A percentile compares a stretch with the other conserved stretches of the same genome.
Conservation (phyloP, 2,888 invertebrate species). For the Cephus pygmeus region DNA sequence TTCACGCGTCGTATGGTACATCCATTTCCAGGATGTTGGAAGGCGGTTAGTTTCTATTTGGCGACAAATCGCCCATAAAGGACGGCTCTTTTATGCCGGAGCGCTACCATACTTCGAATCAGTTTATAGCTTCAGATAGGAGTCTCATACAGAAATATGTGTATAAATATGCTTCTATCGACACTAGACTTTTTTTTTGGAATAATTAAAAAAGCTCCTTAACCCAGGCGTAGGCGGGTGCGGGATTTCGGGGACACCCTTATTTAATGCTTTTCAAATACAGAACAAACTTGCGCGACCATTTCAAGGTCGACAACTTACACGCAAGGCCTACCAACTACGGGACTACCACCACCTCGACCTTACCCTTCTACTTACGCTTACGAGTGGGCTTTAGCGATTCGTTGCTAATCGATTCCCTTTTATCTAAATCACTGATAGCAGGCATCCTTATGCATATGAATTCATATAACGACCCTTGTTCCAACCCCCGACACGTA, state of each 20-base stretch:
- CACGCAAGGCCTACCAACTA: background rate
- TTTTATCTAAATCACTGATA: background rate
- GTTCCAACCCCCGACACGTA: background rate
- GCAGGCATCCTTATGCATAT: background rate
- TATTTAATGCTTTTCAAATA: too few species aligned
- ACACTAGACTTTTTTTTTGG: background rate
- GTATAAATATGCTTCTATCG: background rate
- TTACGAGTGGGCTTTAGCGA: background rate
- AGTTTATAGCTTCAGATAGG: too few species aligned
- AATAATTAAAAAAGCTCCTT: background rate
- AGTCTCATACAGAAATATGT: too few species aligned
- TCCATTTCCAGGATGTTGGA: too few species aligned
- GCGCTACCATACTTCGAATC: too few species aligned
- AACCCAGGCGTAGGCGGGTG: background rate
- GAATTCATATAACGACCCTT: background rate
- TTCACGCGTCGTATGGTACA: too few species aligned
- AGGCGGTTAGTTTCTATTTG: too few species aligned
- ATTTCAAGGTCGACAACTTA: background rate
- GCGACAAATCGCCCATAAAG: too few species aligned
- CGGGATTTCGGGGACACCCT: too few species aligned
- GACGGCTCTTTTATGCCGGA: too few species aligned
- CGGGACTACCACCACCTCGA: background rate
- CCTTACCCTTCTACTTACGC: background rate
- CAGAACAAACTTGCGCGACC: too few species aligned
- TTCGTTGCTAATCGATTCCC: background rate